phyloP scores from a whole-genome alignment of 2,888 invertebrate species.

The Euproctis similis region DNA sequence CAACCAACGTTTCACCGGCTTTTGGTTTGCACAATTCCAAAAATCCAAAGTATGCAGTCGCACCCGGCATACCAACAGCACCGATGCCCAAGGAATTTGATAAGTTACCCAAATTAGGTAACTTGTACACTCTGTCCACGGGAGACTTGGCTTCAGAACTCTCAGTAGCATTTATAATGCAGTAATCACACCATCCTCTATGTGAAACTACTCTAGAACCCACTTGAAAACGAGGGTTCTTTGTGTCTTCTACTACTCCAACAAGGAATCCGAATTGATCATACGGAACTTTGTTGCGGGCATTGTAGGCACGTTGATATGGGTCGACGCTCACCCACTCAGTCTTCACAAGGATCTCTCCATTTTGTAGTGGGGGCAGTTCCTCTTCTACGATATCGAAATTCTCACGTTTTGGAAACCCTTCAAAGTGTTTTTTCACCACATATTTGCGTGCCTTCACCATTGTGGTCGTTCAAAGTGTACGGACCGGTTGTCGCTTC shows the following conservation, averaged over 20 bases:
- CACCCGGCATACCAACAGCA: slow-evolving; percentile 81
- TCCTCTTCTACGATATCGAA: slow-evolving; percentile 51
- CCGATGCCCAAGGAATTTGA: slow-evolving; percentile 77
- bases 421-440: slow-evolving; percentile 71
- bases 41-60: slow-evolving; percentile 84
- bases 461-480: slow-evolving; percentile 33
- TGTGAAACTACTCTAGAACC: slow-evolving; percentile 76
- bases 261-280: slow-evolving; percentile 30
- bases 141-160: slow-evolving; percentile 14
- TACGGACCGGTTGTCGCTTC: background rate
- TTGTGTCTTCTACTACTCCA: slow-evolving; percentile 58
- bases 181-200: slow-evolving; percentile 74
- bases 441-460: slow-evolving; percentile 75
- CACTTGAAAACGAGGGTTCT: slow-evolving; percentile 74
- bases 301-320: slow-evolving; percentile 32
- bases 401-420: slow-evolving; percentile 75
- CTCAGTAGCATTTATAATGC: slow-evolving; percentile 26
- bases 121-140: slow-evolving; percentile 30
- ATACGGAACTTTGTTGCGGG: slow-evolving; percentile 14
- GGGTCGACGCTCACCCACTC: slow-evolving; percentile 46
- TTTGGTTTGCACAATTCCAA: slow-evolving; percentile 81
- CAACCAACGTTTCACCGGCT: slow-evolving; percentile 81
- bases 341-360: slow-evolving; percentile 42
- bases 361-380: slow-evolving; percentile 25
- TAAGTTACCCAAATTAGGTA: slow-evolving; percentile 73